Percentiles rank a stretch among this genome's conserved stretches.
Conservation (phyloP, 2,888 invertebrate species). For the Ormyrus nitidulus region DNA sequence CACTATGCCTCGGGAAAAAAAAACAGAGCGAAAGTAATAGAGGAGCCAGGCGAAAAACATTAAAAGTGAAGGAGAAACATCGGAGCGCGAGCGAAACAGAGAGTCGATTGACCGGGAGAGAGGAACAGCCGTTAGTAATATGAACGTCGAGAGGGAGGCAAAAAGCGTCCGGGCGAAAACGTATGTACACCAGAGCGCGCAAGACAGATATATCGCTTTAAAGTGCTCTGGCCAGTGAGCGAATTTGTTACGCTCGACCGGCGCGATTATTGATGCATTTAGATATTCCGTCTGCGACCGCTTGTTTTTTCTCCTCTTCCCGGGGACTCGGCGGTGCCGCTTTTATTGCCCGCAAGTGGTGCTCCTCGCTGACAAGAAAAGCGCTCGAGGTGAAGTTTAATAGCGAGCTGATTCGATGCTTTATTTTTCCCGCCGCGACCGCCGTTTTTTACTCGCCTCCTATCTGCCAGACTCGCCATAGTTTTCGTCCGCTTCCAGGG, state of each 20-base stretch:
- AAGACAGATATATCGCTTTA: slow-evolving; percentile 13
- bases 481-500: neutral
- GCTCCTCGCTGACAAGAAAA: slow-evolving; percentile 27
- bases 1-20: neutral
- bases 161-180: neutral
- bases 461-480: neutral
- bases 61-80: neutral
- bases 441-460: neutral
- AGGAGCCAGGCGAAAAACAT: neutral
- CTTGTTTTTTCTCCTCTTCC: neutral
- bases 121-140: neutral
- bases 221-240: neutral
- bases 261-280: slow-evolving; percentile 45
- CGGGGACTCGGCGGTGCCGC: slow-evolving; percentile 11
- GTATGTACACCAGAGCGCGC: neutral
- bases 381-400: slow-evolving; percentile 41
- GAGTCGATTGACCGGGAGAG: neutral
- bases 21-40: neutral
- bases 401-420: slow-evolving; percentile 37
- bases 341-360: slow-evolving; percentile 43
- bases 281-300: slow-evolving; percentile 20
- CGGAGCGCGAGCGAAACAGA: neutral
- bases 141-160: neutral
- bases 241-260: slow-evolving; percentile 18
- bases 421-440: neutral